A percentile compares a stretch with the other conserved stretches of the same genome.
phyloP scores from a whole-genome alignment of 1,140 invertebrate genomes.

The Elymnias hypermnestra region DNA sequence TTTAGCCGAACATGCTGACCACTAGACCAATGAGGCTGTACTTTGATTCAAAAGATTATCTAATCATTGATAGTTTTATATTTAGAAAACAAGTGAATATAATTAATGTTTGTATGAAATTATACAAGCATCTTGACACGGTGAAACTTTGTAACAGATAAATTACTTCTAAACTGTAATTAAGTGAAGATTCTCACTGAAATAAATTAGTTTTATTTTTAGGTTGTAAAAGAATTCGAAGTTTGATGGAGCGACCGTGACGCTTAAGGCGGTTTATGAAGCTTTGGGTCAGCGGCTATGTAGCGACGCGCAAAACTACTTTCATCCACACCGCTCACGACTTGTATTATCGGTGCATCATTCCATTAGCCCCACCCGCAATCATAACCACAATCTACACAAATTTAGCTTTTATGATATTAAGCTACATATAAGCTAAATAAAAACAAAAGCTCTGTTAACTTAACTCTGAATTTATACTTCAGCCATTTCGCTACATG shows the following conservation, averaged over 20 bases:
- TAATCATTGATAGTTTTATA: too few relatives aligned
- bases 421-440: not conserved
- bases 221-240: constrained; percentile 9
- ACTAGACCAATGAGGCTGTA: too few relatives aligned
- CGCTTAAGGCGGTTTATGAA: constrained; percentile 24
- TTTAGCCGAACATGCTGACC: too few relatives aligned
- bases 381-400: constrained; percentile 31
- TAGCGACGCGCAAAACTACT: constrained; percentile 33
- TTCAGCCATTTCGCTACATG: too few relatives aligned
- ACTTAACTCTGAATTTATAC: too few relatives aligned
- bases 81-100: too few relatives aligned
- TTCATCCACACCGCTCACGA: constrained; percentile 37
- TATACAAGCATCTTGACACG: too few relatives aligned
- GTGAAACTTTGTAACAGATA: not conserved
- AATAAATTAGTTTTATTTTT: constrained; percentile 14
- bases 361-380: constrained; percentile 33
- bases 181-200: constrained; percentile 11
- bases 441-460: too few relatives aligned
- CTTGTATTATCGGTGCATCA: constrained; percentile 39
- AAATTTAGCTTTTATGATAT: constrained; percentile 19
- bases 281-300: constrained; percentile 26
- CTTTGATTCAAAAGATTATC: too few relatives aligned
- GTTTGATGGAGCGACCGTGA: constrained; percentile 9
- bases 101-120: too few relatives aligned
- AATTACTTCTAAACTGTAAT: constrained; percentile 8